A percentile compares a stretch with the other conserved stretches of the same genome.
phyloP scores from a whole-genome alignment of 2,888 invertebrate genomes.

The Gerris lacustris region DNA sequence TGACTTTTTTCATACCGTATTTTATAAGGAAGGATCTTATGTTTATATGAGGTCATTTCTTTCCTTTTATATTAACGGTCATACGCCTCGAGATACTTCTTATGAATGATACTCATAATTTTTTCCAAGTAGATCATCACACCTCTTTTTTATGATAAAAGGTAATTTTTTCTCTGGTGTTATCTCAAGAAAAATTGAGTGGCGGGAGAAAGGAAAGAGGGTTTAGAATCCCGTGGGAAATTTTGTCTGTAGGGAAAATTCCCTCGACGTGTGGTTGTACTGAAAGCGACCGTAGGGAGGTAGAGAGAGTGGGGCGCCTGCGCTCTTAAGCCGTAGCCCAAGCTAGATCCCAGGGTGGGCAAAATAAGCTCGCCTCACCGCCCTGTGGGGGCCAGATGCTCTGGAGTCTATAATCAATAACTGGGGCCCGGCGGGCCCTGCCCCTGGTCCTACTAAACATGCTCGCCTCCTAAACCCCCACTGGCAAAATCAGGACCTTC shows the following conservation, averaged over 20 bases:
- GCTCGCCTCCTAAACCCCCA: background rate
- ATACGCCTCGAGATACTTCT: too few species aligned
- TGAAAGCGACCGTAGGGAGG: background rate
- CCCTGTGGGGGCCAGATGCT: background rate
- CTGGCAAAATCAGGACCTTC: too few species aligned
- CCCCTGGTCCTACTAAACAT: background rate
- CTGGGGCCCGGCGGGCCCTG: background rate
- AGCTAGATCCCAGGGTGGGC: too few species aligned
- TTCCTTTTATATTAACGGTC: too few species aligned
- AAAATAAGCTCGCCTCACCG: background rate
- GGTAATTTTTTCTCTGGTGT: too few species aligned
- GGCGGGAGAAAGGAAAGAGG: background rate
- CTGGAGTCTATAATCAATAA: slow-evolving; percentile 1
- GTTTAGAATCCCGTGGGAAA: background rate
- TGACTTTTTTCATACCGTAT: too few species aligned
- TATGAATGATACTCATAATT: too few species aligned
- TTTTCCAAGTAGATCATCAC: too few species aligned
- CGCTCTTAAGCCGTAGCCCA: background rate
- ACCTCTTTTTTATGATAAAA: too few species aligned
- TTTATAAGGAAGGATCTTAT: too few species aligned
- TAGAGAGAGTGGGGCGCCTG: background rate
- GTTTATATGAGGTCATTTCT: too few species aligned
- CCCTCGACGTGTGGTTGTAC: background rate
- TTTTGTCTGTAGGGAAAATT: background rate
- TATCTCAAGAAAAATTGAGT: too few species aligned